Base-by-base conservation (phyloP, 1,140 invertebrate species). In the Drosophila tristis region DNA sequence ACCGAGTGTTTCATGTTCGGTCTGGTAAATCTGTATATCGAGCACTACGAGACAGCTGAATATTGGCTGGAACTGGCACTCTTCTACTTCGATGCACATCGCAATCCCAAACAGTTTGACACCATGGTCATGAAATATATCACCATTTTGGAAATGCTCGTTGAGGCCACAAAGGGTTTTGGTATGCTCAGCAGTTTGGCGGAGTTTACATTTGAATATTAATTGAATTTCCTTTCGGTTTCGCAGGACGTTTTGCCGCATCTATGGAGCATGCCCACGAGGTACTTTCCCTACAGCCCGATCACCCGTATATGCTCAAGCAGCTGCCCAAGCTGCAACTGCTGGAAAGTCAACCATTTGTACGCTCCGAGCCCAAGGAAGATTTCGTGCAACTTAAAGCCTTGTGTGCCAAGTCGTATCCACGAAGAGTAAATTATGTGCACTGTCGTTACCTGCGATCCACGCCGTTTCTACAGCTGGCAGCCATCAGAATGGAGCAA, bases 11-110 rank as follows among this genome's bases (percentile, higher is more conserved):
- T 68, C 7, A 49, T 49, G 15, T 44, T 70, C 2, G 66, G 66
- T 9, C 16, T 70, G 5, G 48, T 70, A 13, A 31, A 70, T 48
- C 51, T 43, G 25, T 8, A 8, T 2, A 4, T 20, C 5, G 49
- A 49, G n/a, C 6, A 43, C 2, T 70, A 68, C 51, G 7, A 57
- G 4, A 5, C 11, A 23, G 25, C 66, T 8, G 64, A 57, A 2
- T 13, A 70, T 20, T 70, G 64, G 66, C 39, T 70, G 1, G 2
- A 55, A 26, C 8, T 70, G 44, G 66, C 66, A n/a, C 7, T 68
- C 4, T n/a, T 4, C n/a, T 31, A 57, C 4, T 68, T 31, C 4
- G 16, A 23, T 0, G 23, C 39, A 2, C 20, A 68, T 43, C 20
- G 9, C 4, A n/a, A 25, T 8, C 16, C 26, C 2, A 55, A 68